A percentile compares a stretch with the other conserved stretches of the same genome.
Evolutionary conservation across 2,113 vertebrate species (phyloP).

Genomic region (Corythaeola cristata): DNA sequence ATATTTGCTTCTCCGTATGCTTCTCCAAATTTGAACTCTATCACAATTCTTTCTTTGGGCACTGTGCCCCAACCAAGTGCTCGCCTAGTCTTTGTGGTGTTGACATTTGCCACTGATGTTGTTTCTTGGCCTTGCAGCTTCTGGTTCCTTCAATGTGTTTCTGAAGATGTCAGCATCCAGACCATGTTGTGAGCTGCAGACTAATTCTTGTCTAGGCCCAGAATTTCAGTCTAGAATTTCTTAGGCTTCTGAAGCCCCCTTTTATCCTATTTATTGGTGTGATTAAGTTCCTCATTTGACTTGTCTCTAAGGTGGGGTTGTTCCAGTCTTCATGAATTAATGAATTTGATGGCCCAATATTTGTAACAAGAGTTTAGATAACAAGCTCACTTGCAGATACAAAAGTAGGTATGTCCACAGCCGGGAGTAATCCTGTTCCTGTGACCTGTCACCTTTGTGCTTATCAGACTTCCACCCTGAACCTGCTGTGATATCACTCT

Average conservation of each 20-base stretch:
- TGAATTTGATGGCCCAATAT: background rate
- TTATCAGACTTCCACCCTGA: background rate
- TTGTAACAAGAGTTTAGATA: background rate
- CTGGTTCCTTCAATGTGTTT: background rate
- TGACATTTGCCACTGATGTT: background rate
- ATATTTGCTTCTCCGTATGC: background rate
- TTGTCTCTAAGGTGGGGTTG: background rate
- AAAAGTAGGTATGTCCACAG: background rate
- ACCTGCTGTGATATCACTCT: background rate
- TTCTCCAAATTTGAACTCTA: background rate
- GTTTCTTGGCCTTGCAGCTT: background rate
- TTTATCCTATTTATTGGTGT: background rate
- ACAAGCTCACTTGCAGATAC: background rate
- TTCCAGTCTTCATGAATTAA: background rate
- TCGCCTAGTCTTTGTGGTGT: background rate
- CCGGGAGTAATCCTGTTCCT: background rate
- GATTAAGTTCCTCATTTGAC: background rate
- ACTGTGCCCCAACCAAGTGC: background rate
- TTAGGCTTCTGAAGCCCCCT: background rate
- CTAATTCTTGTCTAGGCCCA: background rate
- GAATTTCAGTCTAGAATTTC: background rate
- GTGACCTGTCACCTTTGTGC: background rate
- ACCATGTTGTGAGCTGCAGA: fast-evolving
- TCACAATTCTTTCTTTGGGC: background rate
- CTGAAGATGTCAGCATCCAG: background rate